Evolutionary conservation across 2,888 invertebrate species (phyloP).

Genomic region (Neocrepidodera transversa): DNA sequence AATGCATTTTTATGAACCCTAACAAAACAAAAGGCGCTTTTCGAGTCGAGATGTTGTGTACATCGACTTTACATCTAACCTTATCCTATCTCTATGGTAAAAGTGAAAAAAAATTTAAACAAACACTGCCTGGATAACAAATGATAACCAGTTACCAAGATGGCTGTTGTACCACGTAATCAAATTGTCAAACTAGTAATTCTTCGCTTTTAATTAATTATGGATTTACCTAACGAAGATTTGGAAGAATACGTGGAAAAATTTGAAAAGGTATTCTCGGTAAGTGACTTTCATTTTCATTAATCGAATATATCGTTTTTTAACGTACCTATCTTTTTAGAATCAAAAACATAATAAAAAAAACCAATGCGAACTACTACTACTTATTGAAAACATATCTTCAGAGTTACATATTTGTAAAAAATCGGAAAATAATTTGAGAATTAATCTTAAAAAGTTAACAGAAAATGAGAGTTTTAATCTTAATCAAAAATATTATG

Average conservation of each 20-base stretch:
- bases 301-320: neutral
- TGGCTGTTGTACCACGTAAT: too few relatives aligned
- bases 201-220: neutral
- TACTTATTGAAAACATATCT: conserved; percentile 28
- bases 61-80: too few relatives aligned
- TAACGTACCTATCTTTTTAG: conserved; percentile 24
- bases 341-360: conserved; percentile 27
- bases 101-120: too few relatives aligned
- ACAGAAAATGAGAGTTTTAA: conserved; percentile 28
- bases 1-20: too few relatives aligned
- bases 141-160: too few relatives aligned
- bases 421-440: conserved; percentile 20
- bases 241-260: conserved; percentile 35
- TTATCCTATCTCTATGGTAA: too few relatives aligned
- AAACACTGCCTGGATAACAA: too few relatives aligned
- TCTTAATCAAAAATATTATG: conserved; percentile 35
- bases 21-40: too few relatives aligned
- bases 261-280: conserved; percentile 29
- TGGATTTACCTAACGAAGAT: conserved; percentile 10
- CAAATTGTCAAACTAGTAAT: too few relatives aligned
- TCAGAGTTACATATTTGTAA: conserved; percentile 30
- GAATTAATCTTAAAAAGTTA: conserved; percentile 24
- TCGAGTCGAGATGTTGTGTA: too few relatives aligned
- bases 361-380: conserved; percentile 26
- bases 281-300: conserved; percentile 11